A percentile compares a stretch with the other conserved stretches of the same genome.
These are phyloP conservation scores for Actinostola sp. DNA, from an alignment of 92 coral and sea anemone genomes.

Conservation along the genomic window DNA sequence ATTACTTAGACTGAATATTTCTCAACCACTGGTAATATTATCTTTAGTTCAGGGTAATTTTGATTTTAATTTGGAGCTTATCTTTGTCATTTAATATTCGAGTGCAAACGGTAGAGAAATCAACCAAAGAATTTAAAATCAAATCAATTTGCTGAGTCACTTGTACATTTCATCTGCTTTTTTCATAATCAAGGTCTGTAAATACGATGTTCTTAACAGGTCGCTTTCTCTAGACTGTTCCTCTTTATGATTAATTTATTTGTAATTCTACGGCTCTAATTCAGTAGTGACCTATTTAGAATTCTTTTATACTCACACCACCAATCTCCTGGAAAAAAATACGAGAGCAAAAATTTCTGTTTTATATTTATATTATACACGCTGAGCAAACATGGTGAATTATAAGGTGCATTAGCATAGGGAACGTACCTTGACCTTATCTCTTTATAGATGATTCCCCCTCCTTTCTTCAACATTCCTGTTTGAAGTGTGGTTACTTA, in stretches of 20 bases:
- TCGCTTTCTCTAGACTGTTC: slow-evolving; percentile 7
- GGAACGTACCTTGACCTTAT: slow-evolving; percentile 11
- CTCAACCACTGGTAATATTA: slow-evolving; percentile 16
- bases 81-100: background rate
- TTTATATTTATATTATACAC: slow-evolving; percentile 17
- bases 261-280: slow-evolving; percentile 12
- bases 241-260: slow-evolving; percentile 30
- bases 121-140: background rate
- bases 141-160: background rate
- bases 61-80: slow-evolving; percentile 13
- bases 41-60: slow-evolving; percentile 7
- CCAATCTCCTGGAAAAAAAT: background rate
- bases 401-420: slow-evolving; percentile 2
- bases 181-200: background rate
- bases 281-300: slow-evolving; percentile 16
- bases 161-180: slow-evolving; percentile 31
- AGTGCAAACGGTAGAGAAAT: background rate
- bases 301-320: background rate
- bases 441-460: background rate
- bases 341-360: background rate
- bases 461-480: background rate
- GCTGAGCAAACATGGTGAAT: slow-evolving; percentile 16
- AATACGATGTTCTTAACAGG: slow-evolving; percentile 32
- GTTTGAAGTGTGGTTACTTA: background rate
- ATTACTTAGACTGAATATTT: slow-evolving; percentile 9